These are phyloP conservation scores for Leptinotarsa rubiginosa DNA, from an alignment of 2,888 invertebrate species.

Conservation along the genomic window DNA sequence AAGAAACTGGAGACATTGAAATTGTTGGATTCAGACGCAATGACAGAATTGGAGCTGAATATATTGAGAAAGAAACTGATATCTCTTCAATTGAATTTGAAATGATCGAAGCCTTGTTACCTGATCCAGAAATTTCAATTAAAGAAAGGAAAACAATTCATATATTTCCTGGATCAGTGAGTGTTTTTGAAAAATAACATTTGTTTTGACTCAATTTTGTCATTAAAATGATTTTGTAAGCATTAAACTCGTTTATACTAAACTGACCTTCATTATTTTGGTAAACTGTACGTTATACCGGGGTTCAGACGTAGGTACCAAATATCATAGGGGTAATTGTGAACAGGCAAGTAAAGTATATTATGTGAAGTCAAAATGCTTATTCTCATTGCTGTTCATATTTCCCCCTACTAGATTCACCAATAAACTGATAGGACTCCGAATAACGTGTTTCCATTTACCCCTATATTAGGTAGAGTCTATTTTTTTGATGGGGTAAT, in stretches of 20 bases:
- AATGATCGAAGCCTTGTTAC: slow-evolving; percentile 18
- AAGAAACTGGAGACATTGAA: slow-evolving; percentile 16
- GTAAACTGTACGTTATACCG: background rate
- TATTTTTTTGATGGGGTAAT: slow-evolving; percentile 18
- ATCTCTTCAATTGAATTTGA: slow-evolving; percentile 18
- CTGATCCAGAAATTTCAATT: slow-evolving; percentile 13
- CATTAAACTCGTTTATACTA: slow-evolving; percentile 7
- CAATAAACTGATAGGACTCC: slow-evolving; percentile 3
- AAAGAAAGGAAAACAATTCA: slow-evolving; percentile 8
- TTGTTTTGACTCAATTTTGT: slow-evolving; percentile 4
- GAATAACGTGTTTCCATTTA: slow-evolving; percentile 16
- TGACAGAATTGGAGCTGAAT: slow-evolving; percentile 14
- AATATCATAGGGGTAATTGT: slow-evolving; percentile 18
- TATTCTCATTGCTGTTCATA: slow-evolving; percentile 14
- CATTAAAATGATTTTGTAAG: slow-evolving; percentile 19
- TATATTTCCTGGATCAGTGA: slow-evolving; percentile 18
- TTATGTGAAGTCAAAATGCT: slow-evolving; percentile 3
- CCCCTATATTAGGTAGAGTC: slow-evolving; percentile 21
- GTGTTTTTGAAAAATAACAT: slow-evolving; percentile 18
- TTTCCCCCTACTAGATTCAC: slow-evolving; percentile 18
- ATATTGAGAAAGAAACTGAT: slow-evolving; percentile 17
- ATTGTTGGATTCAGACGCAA: slow-evolving; percentile 21
- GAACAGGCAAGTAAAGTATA: slow-evolving; percentile 15
- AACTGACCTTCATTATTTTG: no score
- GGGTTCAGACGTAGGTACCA: background rate